Percentiles rank a stretch among this genome's conserved stretches.
These are phyloP conservation scores for Strigops habroptila DNA, from an alignment of 2,113 vertebrate genomes.

Conservation along the genomic window DNA sequence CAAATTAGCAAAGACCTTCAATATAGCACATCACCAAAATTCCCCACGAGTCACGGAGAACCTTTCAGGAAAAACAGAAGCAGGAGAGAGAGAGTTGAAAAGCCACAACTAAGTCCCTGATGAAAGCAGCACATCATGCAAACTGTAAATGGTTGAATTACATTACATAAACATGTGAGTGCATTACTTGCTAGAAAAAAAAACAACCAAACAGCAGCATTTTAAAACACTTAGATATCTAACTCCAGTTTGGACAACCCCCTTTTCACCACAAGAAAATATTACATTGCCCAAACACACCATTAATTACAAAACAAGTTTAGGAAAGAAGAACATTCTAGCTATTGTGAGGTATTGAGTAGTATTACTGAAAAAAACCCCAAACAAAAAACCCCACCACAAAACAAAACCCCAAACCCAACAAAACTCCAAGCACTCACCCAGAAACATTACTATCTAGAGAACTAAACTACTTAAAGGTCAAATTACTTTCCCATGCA, in stretches of 20 bases:
- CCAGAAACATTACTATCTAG: not conserved
- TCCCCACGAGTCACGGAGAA: not conserved
- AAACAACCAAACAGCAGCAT: not conserved
- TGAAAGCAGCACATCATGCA: not conserved
- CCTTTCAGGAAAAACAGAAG: not conserved
- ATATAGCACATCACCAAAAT: not conserved
- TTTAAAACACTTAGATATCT: not conserved
- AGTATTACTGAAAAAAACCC: not conserved
- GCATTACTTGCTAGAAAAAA: not conserved
- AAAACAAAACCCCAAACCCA: not conserved
- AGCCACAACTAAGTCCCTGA: not conserved
- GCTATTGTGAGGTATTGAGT: not conserved
- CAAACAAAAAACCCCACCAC: not conserved
- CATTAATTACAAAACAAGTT: not conserved
- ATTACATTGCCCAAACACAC: not conserved
- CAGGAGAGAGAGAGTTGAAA: not conserved
- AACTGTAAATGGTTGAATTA: not conserved
- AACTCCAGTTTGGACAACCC: not conserved
- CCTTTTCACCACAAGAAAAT: not conserved
- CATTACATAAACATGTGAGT: accelerated
- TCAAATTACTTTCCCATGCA: not conserved
- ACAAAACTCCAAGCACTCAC: not conserved
- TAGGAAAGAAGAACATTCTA: not conserved
- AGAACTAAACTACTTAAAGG: not conserved
- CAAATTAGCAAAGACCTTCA: not conserved